These are phyloP conservation scores for Napeogenes sylphis DNA, from an alignment of 2,888 invertebrate genomes.

Conservation along the genomic window DNA sequence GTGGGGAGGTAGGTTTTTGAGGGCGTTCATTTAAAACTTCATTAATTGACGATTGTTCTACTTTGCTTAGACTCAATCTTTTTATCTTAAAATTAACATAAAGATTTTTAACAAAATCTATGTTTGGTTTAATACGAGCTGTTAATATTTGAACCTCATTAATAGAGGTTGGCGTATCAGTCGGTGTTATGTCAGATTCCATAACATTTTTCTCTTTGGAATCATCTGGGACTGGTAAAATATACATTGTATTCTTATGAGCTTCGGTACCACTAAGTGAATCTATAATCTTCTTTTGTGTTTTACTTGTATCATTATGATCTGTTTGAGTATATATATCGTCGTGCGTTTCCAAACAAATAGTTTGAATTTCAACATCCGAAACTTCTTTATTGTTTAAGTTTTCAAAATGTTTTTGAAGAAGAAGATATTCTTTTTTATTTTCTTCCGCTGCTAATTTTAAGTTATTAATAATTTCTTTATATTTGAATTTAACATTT, in stretches of 20 bases:
- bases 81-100: conserved; percentile 57
- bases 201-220: conserved; percentile 14
- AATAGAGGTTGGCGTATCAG: conserved; percentile 31
- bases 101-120: conserved; percentile 45
- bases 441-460: conserved; percentile 43
- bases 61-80: conserved; percentile 42
- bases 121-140: conserved; percentile 46
- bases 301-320: conserved; percentile 12
- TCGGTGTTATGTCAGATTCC: conserved; percentile 27
- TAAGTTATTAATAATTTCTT: conserved; percentile 39
- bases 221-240: not conserved
- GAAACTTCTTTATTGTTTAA: conserved; percentile 41
- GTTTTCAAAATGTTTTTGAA: conserved; percentile 43
- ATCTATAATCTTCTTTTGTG: conserved; percentile 18
- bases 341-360: conserved; percentile 4
- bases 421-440: conserved; percentile 36
- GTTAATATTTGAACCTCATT: conserved; percentile 56
- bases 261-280: conserved; percentile 17
- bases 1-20: not conserved
- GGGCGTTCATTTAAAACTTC: not conserved
- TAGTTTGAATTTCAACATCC: conserved; percentile 37
- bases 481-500: conserved; percentile 34
- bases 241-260: not conserved
- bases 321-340: conserved; percentile 41
- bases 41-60: conserved; percentile 52